Evolutionary conservation across 2,797 vertebrate species (phyloP).

Genomic region (Distichodus sexfasciatus): DNA sequence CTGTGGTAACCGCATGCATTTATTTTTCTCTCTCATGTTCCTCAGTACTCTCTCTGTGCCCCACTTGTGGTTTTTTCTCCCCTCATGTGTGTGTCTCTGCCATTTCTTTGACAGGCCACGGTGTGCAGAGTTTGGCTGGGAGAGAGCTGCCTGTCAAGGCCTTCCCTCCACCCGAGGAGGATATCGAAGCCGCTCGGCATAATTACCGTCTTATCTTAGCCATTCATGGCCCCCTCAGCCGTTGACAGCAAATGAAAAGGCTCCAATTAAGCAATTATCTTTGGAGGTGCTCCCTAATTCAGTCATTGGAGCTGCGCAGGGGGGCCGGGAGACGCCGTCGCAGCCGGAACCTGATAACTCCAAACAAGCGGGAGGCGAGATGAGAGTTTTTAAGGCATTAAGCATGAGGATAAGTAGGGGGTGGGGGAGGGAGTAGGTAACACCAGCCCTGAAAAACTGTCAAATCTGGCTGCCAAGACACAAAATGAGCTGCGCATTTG

Average conservation of each 20-base stretch:
- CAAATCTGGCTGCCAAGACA: constrained; percentile 10
- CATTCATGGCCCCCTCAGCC: constrained; percentile 64
- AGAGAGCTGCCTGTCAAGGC: constrained; percentile 29
- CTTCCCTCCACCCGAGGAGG: constrained; percentile 30
- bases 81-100: constrained; percentile 35
- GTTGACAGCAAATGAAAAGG: constrained; percentile 72
- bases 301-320: constrained; percentile 69
- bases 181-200: constrained; percentile 61
- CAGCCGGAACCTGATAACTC: constrained; percentile 65
- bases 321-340: constrained; percentile 46
- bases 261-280: constrained; percentile 80
- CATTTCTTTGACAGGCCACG: constrained; percentile 49
- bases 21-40: constrained; percentile 19
- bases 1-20: constrained; percentile 7
- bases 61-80: constrained; percentile 34
- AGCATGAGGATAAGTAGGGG: constrained; percentile 3
- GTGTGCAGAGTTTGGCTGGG: constrained; percentile 41
- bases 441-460: constrained; percentile 17
- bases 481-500: background rate
- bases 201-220: constrained; percentile 76
- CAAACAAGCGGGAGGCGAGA: constrained; percentile 52
- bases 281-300: constrained; percentile 73
- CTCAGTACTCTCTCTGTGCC: constrained; percentile 3
- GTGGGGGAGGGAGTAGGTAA: background rate
- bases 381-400: constrained; percentile 21